These are phyloP conservation scores for Vombatus ursinus DNA, from an alignment of 2,113 vertebrate species.

Conservation along the genomic window DNA sequence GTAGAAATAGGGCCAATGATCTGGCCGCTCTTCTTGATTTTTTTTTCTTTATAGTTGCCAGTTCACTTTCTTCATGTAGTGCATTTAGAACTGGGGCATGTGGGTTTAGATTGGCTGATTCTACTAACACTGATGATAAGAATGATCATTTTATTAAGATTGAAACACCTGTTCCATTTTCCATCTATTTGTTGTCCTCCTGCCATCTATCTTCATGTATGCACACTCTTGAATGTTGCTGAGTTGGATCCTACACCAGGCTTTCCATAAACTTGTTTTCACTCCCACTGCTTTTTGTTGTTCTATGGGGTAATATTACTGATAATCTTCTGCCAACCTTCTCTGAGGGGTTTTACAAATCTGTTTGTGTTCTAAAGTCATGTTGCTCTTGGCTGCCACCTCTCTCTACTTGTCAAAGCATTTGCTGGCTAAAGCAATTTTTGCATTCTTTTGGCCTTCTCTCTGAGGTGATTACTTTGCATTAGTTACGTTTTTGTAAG, in stretches of 20 bases:
- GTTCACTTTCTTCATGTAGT: not conserved
- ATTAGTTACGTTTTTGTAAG: not conserved
- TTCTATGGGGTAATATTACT: not conserved
- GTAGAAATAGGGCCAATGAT: not conserved
- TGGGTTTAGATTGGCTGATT: not conserved
- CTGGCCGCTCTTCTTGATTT: not conserved
- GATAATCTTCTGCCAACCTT: not conserved
- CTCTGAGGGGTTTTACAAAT: not conserved
- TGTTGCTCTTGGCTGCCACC: not conserved
- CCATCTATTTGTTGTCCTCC: not conserved
- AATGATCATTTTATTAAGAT: not conserved
- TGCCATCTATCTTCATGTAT: not conserved
- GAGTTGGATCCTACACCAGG: not conserved
- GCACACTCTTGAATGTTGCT: not conserved
- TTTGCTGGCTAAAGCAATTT: not conserved
- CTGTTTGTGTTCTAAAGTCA: not conserved
- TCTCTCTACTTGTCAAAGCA: not conserved
- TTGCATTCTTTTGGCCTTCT: not conserved
- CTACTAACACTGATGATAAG: not conserved
- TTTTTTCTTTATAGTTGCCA: not conserved
- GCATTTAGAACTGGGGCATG: not conserved
- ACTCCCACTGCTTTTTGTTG: not conserved
- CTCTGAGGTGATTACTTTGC: not conserved
- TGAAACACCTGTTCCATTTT: not conserved
- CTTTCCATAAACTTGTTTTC: not conserved